Conservation (phyloP, 2,888 invertebrate genomes). For the Hemistola chrysoprasaria region DNA sequence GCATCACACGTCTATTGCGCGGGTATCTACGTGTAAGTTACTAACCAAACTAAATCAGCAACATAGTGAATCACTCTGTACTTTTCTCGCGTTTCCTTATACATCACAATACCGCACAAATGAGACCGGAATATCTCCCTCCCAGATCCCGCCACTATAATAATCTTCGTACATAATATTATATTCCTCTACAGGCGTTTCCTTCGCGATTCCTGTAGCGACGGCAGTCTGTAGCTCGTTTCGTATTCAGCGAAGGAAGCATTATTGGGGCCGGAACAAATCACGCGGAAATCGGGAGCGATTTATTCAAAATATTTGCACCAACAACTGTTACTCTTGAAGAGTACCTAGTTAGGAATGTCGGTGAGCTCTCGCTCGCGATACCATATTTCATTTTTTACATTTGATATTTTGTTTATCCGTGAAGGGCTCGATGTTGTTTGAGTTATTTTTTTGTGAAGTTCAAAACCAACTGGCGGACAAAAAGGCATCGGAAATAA, state of each 20-base stretch:
- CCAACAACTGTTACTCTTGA: conserved; percentile 39
- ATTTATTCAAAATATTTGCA: conserved; percentile 62
- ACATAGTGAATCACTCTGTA: too few species aligned
- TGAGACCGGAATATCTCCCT: conserved; percentile 3
- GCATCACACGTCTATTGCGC: too few species aligned
- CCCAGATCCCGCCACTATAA: conserved; percentile 4
- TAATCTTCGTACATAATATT: too few species aligned
- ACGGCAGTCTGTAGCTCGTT: conserved; percentile 33
- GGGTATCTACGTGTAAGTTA: too few species aligned
- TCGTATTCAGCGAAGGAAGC: conserved; percentile 57
- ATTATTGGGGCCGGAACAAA: conserved; percentile 46
- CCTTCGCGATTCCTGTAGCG: conserved; percentile 3
- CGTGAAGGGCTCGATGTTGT: conserved; percentile 37
- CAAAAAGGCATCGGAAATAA: conserved; percentile 59
- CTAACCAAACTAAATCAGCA: too few species aligned
- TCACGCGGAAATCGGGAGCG: conserved; percentile 51
- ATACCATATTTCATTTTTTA: conserved; percentile 43
- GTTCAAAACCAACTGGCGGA: conserved; percentile 54
- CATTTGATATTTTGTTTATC: conserved; percentile 31
- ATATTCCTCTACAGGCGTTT: too few species aligned
- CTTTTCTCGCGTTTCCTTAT: neutral
- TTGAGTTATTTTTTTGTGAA: conserved; percentile 41
- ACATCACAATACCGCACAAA: conserved; percentile 16
- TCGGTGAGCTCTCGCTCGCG: conserved; percentile 1
- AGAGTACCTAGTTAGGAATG: conserved; percentile 4